Evolutionary conservation across 2,888 invertebrate genomes (phyloP), one percentile per base, ranked within the genome.

Genomic region (Macrophya annulata): DNA sequence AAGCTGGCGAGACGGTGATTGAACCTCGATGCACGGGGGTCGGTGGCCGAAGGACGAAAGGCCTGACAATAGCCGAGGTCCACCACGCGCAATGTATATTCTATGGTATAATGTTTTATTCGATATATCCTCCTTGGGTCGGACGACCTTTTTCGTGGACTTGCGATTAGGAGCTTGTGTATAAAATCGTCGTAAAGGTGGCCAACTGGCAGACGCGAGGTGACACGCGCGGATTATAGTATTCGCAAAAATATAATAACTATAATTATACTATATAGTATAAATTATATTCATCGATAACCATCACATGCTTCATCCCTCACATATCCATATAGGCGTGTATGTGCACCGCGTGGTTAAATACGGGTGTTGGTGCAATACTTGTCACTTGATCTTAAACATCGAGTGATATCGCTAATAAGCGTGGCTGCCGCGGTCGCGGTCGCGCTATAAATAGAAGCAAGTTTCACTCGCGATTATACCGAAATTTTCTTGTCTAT

Each of bases 401-500:
- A 68, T n/a, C n/a, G 17, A 68, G 15, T 68, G 68, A 68, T 68
- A 68, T 31, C 68, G 68, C 68, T 68, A 68, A 68, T 68, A 68
- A 31, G 37, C 25, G 68, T 68, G 68, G 68, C 68, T 37, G 15
- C 68, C 37, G 68, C 37, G 37, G 37, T 17, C 37, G 68, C 17
- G 68, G 5, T 37, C 68, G 68, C 31, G 37, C 68, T 68, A 68
- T 68, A 68, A 37, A 68, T 68, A 68, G 37, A 68, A 37, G 15
- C 6, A 8, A 68, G 68, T 68, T 37, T 37, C 68, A 68, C 68
- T 17, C 31, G 37, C 37, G 37, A 68, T 68, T 68, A 8, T 25
- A 68, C 37, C 37, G 37, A 37, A 31, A 68, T 62, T 25, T 31
- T 62, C 3, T 62, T 10, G 25, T 10, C 62, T 25, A 2, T n/a